Evolutionary conservation across 2,888 invertebrate genomes (phyloP), one percentile per base, ranked within the genome.

Genomic region (Mamestra brassicae): DNA sequence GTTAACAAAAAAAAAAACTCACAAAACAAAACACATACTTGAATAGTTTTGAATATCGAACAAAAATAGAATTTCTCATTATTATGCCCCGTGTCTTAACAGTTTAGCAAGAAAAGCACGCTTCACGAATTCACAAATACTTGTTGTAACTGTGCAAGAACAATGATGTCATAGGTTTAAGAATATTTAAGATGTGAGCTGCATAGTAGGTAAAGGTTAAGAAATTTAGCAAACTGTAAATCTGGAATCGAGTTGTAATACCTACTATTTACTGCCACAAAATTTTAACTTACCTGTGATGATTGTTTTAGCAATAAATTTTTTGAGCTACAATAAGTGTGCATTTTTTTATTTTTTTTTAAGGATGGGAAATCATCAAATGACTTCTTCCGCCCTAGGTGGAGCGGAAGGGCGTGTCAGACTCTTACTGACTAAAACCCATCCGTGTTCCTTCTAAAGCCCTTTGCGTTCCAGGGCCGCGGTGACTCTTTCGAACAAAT

Each of bases 151-250:
- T 66, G 52, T 54, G 17, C 38, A 64, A 50, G 52, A n/a, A 70
- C n/a, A 65, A 65, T 79, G 81, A 80, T 67, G 78, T 81, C 81
- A 81, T 72, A 38, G 8, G 11, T 50, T 69, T 68, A 52, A 55
- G 60, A 36, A 76, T 61, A 45, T 61, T 6, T 7, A 42, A 47
- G 47, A 47, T 47, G 17, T 52, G 7, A 4, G 52, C 52, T 52
- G 17, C 15, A 52, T 52, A 52, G 17, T 7, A 15, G 52, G 17
- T 17, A 52, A 11, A 52, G 52, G 17, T 52, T 1, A 17, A 52
- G 52, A 52, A 52, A 52, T 52, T 17, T 17, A 17, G 17, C 52
- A 17, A 52, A 52, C 17, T 52, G 15, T 17, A 52, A 4, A 47
- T 52, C 17, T 52, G 17, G 17, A 52, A 17, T 6, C 4, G 17